phyloP scores from a whole-genome alignment of 53 echinoderm and acorn worm species.

The Hippasteria phrygiana region DNA sequence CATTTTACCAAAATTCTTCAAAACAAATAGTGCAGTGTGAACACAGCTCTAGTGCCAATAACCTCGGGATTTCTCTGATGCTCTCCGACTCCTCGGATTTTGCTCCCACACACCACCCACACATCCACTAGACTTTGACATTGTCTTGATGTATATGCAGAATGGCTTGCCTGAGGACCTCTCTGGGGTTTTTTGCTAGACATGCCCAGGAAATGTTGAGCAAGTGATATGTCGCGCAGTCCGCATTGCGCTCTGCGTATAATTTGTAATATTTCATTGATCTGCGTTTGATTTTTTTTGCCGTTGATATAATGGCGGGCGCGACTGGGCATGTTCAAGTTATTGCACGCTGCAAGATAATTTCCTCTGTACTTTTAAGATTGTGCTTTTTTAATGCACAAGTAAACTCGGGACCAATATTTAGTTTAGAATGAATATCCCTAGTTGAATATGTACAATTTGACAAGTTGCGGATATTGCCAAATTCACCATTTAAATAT shows the following conservation, averaged over 20 bases:
- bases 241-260: background rate
- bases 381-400: no score
- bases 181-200: constrained; percentile 3
- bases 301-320: background rate
- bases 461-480: no score
- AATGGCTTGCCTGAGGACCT: background rate
- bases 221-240: background rate
- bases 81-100: background rate
- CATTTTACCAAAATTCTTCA: no score
- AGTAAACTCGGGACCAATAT: no score
- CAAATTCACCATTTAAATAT: no score
- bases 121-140: constrained; percentile 7
- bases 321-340: no score
- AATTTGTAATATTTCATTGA: background rate
- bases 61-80: background rate
- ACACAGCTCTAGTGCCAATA: background rate
- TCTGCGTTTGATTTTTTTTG: constrained; percentile 5
- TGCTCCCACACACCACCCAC: background rate
- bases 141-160: constrained; percentile 35
- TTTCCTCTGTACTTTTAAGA: no score
- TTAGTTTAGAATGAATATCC: no score
- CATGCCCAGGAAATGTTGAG: constrained; percentile 14
- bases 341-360: no score
- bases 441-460: no score
- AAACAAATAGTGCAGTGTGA: no score